Percentiles rank a stretch among this genome's conserved stretches.
phyloP scores from a whole-genome alignment of 2,888 invertebrate species.

The Rhorus exstirpatorius region DNA sequence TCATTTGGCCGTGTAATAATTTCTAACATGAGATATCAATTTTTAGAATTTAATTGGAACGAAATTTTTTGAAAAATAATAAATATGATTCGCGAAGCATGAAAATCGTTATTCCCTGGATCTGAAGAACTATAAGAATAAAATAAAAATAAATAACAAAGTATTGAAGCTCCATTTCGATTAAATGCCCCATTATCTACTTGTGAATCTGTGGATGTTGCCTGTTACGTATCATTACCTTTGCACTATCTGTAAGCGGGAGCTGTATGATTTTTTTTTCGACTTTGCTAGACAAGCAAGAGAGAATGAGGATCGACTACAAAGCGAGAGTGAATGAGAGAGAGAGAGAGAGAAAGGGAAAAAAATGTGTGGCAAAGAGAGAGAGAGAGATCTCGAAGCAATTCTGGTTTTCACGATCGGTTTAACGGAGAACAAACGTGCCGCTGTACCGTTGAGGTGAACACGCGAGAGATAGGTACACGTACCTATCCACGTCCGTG shows the following conservation, averaged over 20 bases:
- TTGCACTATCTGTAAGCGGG: slow-evolving; percentile 67
- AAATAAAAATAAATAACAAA: not conserved
- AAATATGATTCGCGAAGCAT: not conserved
- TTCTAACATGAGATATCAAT: too few relatives aligned
- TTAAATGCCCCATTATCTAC: not conserved
- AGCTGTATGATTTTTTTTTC: slow-evolving; percentile 70
- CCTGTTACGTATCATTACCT: slow-evolving; percentile 49
- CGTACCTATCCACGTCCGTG: slow-evolving; percentile 67
- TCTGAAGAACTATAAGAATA: not conserved
- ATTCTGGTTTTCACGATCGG: slow-evolving; percentile 62
- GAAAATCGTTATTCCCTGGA: not conserved
- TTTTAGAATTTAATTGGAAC: too few relatives aligned
- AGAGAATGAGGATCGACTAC: slow-evolving; percentile 19
- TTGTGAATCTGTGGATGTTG: slow-evolving; percentile 31
- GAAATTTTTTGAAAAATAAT: too few relatives aligned
- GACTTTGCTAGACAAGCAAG: slow-evolving; percentile 27
- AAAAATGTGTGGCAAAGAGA: slow-evolving; percentile 21
- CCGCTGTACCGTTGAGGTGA: slow-evolving; percentile 68
- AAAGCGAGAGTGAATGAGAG: slow-evolving; percentile 4
- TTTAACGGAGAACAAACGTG: slow-evolving; percentile 72
- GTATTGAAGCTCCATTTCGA: not conserved
- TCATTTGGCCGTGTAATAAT: not conserved
- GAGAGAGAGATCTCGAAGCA: slow-evolving; percentile 48
- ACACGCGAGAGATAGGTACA: slow-evolving; percentile 74
- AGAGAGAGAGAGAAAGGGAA: slow-evolving; percentile 32